Evolutionary conservation across 2,113 vertebrate species (phyloP).

Genomic region (Pandion haliaetus): DNA sequence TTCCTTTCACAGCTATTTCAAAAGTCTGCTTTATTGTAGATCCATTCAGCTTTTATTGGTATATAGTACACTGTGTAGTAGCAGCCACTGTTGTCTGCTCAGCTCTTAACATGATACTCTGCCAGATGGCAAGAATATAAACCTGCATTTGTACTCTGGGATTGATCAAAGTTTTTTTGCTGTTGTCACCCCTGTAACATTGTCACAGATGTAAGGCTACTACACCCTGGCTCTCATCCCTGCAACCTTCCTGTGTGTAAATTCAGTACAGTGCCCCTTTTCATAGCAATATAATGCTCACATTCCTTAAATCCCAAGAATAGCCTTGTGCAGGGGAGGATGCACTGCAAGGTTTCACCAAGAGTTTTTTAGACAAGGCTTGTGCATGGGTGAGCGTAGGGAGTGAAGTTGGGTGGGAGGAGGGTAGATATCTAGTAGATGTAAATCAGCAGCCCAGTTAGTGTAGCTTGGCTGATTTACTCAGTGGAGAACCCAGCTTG

Average conservation of each 20-base stretch:
- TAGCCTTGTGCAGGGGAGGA: conserved; percentile 1
- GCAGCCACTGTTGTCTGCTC: conserved; percentile 57
- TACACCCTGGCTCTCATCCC: not conserved
- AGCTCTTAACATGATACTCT: conserved; percentile 61
- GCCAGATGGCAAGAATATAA: conserved; percentile 69
- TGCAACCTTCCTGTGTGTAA: not conserved
- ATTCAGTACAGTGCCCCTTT: conserved; percentile 24
- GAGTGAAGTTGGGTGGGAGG: not conserved
- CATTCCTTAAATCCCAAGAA: conserved; percentile 57
- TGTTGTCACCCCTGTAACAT: conserved; percentile 49
- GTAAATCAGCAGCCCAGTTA: not conserved
- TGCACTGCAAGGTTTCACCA: not conserved
- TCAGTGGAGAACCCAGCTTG: not conserved
- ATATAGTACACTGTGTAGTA: conserved; percentile 30
- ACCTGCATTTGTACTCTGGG: conserved; percentile 51
- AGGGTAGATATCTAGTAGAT: not conserved
- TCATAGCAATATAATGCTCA: not conserved
- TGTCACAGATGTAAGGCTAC: conserved; percentile 40
- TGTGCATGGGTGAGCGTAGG: rapidly evolving
- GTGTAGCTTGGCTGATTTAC: not conserved
- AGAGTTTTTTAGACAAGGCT: not conserved
- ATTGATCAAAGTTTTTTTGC: conserved; percentile 51
- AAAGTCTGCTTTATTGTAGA: conserved; percentile 54
- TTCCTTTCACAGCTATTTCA: conserved; percentile 58
- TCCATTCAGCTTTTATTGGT: conserved; percentile 61